phyloP scores from a whole-genome alignment of 2,888 invertebrate species.

The Leptinotarsa haldemani region DNA sequence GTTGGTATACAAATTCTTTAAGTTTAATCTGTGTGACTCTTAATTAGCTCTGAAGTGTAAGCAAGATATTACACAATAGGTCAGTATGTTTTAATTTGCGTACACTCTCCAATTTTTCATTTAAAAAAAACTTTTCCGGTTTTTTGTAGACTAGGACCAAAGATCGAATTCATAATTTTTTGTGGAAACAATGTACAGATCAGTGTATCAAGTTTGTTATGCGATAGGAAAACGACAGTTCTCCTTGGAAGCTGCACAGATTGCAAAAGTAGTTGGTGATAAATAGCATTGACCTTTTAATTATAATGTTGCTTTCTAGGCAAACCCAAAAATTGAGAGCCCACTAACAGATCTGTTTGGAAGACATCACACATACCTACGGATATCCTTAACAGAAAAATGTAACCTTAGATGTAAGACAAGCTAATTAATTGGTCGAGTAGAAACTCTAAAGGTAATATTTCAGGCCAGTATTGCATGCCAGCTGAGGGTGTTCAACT shows the following conservation, averaged over 20 bases:
- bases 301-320: background rate
- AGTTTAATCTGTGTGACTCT: background rate
- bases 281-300: background rate
- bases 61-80: background rate
- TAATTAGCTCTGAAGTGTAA: background rate
- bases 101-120: too few species aligned
- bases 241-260: conserved; percentile 26
- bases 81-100: too few species aligned
- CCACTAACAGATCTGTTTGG: conserved; percentile 85
- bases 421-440: too few species aligned
- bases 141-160: too few species aligned
- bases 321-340: conserved; percentile 2
- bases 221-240: conserved; percentile 34
- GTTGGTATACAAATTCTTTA: too few species aligned
- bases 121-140: too few species aligned
- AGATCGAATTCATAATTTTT: too few species aligned
- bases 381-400: conserved; percentile 95
- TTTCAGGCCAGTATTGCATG: conserved; percentile 96
- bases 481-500: conserved; percentile 93
- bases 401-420: conserved; percentile 96
- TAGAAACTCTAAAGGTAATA: conserved; percentile 7
- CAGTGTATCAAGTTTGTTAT: conserved; percentile 25
- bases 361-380: conserved; percentile 89
- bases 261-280: conserved; percentile 27
- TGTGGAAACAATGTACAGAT: conserved; percentile 24